Evolutionary conservation across 2,888 invertebrate genomes (phyloP), one percentile per base, ranked within the genome.

Genomic region (Phytoseiulus persimilis): DNA sequence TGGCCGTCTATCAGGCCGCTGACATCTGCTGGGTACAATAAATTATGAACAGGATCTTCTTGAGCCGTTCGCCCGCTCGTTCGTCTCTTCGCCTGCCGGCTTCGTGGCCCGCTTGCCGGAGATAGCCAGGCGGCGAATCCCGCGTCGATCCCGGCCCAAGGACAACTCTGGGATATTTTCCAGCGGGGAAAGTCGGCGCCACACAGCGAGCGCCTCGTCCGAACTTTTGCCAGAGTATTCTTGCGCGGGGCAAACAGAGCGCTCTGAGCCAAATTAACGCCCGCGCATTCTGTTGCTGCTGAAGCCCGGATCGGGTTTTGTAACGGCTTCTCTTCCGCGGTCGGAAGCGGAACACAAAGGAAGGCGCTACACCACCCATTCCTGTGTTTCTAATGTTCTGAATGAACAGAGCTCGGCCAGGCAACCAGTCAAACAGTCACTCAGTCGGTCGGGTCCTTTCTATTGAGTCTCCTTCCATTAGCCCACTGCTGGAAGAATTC

Each of bases 1-100:
- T 65, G 5, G 65, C 65, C 65, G 65, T 65, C 65, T 14, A 65
- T 65, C 65, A 65, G 65, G 65, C 65, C 28, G 65, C 65, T 65
- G 65, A 65, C 65, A 65, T 65, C 65, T 65, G 65, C 39, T 39
- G 39, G 39, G 39, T 23, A 65, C 65, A 65, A 65, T 65, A 65
- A 65, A 65, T 65, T 65, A 65, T 65, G 65, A 65, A 65, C 65
- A 65, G 65, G 65, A 65, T 65, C 65, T 65, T 65, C 65, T 65
- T 65, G 28, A 28, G 65, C 65, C 65, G 5, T 28, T 28, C 39
- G 39, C 39, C 39, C 3, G 39, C 39, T 9, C 3, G 39, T 39
- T 9, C 39, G 39, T 9, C 39, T 9, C 5, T 39, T 39, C 28
- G 65, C 65, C 1, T 65, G 46, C 46, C 14, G 46, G 46, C 46